phyloP scores from a whole-genome alignment of 1,140 invertebrate species.

The Leptopilina boulardi region DNA sequence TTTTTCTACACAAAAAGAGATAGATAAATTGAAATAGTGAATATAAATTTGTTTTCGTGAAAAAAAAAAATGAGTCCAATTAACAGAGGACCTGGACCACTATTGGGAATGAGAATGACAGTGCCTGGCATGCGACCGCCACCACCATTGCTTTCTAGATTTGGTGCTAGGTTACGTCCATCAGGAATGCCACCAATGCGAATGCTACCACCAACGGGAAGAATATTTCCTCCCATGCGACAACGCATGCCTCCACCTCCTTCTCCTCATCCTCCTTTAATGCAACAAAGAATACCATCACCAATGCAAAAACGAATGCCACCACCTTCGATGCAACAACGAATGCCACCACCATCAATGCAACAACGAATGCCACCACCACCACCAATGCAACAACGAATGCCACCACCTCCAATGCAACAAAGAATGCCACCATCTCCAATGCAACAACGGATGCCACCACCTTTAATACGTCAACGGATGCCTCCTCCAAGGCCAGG shows the following conservation, averaged over 20 bases:
- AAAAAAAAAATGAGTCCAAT: conserved; percentile 61
- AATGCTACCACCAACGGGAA: conserved; percentile 41
- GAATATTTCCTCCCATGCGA: no score
- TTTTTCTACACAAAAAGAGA: not conserved
- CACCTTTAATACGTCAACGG: conserved; percentile 32
- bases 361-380: conserved; percentile 37
- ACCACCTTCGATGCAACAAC: not conserved
- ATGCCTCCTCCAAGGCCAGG: conserved; percentile 37
- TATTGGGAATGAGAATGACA: conserved; percentile 56
- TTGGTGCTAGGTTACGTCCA: conserved; percentile 59
- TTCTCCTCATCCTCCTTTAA: no score
- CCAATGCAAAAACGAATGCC: no score
- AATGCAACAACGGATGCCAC: conserved; percentile 42
- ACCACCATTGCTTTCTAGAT: conserved; percentile 61
- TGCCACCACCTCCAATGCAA: conserved; percentile 53
- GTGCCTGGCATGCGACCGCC: conserved; percentile 58
- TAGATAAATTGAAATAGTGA: not conserved
- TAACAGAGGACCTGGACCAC: conserved; percentile 62
- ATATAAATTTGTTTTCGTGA: not conserved
- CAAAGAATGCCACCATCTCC: conserved; percentile 56
- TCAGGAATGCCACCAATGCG: conserved; percentile 55
- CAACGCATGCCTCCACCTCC: no score
- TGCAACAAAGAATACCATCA: no score
- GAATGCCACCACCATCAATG: conserved; percentile 46
- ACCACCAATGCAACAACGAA: conserved; percentile 53